A percentile compares a stretch with the other conserved stretches of the same genome.
These are phyloP conservation scores for Clusia tigrina DNA, from an alignment of 2,888 invertebrate genomes.

Conservation along the genomic window DNA sequence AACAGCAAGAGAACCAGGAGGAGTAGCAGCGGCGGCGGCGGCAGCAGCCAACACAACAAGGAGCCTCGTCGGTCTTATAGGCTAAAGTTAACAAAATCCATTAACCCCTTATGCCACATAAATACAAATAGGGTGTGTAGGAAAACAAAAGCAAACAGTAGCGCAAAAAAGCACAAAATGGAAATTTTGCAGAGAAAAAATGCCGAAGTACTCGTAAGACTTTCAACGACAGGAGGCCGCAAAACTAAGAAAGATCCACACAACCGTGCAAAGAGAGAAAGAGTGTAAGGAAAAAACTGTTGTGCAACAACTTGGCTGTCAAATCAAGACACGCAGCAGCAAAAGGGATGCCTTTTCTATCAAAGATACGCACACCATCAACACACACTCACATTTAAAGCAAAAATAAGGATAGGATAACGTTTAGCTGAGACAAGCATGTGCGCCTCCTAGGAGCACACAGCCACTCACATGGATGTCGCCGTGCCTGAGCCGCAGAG, in stretches of 20 bases:
- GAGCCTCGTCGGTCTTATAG: not conserved
- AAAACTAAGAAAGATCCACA: no score
- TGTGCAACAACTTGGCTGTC: not conserved
- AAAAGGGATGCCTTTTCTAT: not conserved
- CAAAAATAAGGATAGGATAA: constrained; percentile 5
- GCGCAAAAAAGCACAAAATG: constrained; percentile 36
- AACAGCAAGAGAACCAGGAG: not conserved
- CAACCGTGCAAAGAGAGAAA: no score
- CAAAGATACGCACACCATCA: no score
- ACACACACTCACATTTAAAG: no score
- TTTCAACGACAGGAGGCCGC: no score
- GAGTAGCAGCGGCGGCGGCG: constrained; percentile 25
- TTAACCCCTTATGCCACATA: constrained; percentile 57
- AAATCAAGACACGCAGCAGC: not conserved
- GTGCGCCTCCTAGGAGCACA: no score
- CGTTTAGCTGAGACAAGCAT: not conserved
- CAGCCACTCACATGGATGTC: no score
- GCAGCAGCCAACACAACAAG: not conserved
- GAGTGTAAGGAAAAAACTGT: constrained; percentile 1
- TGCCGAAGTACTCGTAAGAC: no score
- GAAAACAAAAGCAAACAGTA: constrained; percentile 39
- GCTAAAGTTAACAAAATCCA: constrained; percentile 43
- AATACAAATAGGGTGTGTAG: constrained; percentile 48
- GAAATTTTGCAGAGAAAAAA: no score
- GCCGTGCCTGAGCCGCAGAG: not conserved